Evolutionary conservation across 2,797 vertebrate species (phyloP).

Genomic region (Silurus aristotelis): DNA sequence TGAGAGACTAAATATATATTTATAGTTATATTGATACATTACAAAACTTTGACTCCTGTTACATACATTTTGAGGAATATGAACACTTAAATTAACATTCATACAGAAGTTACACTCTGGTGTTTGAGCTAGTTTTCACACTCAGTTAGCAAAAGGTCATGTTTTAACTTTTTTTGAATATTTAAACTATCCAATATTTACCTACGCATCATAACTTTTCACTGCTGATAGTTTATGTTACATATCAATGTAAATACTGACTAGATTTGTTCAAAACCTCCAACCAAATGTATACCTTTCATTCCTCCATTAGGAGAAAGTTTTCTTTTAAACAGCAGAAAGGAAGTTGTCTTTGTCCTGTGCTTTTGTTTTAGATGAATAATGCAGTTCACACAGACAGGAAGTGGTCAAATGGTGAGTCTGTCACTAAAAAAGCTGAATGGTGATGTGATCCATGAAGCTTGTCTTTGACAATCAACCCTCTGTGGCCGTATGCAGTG

Average conservation of each 20-base stretch:
- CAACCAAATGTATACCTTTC: not conserved
- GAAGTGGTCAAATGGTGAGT: slow-evolving; percentile 35
- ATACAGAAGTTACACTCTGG: not conserved
- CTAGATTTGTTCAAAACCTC: not conserved
- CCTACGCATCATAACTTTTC: not conserved
- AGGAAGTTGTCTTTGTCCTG: slow-evolving; percentile 1
- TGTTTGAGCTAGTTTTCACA: not conserved
- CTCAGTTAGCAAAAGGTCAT: too few species aligned
- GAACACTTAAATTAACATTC: not conserved
- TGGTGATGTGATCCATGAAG: slow-evolving; percentile 32
- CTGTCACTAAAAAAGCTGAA: slow-evolving; percentile 40
- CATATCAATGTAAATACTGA: not conserved
- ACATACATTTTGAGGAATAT: not conserved
- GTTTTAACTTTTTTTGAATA: not conserved
- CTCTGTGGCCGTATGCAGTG: slow-evolving; percentile 38
- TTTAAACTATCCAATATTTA: not conserved
- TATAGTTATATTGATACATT: not conserved
- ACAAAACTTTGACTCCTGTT: not conserved
- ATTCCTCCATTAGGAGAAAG: not conserved
- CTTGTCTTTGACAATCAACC: slow-evolving; percentile 43
- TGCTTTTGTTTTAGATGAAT: slow-evolving; percentile 26
- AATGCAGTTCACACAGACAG: slow-evolving; percentile 30
- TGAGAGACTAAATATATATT: not conserved
- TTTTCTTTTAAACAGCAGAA: slow-evolving; percentile 13
- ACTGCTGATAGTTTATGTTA: not conserved